Evolutionary conservation across 2,797 vertebrate genomes (phyloP).

Genomic region (Uromys caudimaculatus): DNA sequence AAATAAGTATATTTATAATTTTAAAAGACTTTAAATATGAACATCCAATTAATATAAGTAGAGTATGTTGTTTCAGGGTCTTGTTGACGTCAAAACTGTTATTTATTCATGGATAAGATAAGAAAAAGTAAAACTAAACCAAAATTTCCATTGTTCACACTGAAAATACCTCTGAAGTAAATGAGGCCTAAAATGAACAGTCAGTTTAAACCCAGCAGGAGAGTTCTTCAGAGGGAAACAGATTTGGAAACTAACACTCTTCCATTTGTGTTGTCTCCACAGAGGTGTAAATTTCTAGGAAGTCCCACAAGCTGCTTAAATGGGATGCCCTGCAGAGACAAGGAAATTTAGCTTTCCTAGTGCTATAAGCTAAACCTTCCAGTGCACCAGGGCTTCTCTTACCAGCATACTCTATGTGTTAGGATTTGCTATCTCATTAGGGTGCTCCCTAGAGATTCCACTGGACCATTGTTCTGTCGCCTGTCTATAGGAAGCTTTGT

Average conservation of each 20-base stretch:
- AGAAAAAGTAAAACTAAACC: constrained; percentile 64
- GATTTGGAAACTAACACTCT: constrained; percentile 72
- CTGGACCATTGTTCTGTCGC: not conserved
- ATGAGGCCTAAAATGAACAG: constrained; percentile 77
- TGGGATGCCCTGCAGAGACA: constrained; percentile 32
- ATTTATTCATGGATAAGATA: constrained; percentile 43
- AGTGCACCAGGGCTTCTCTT: not conserved
- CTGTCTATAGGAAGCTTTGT: constrained; percentile 2
- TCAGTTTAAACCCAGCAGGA: constrained; percentile 70
- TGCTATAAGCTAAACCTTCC: not conserved
- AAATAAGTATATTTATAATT: not conserved
- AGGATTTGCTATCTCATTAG: not conserved
- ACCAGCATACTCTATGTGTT: not conserved
- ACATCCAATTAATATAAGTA: not conserved
- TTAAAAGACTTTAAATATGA: not conserved
- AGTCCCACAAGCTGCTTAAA: constrained; percentile 38
- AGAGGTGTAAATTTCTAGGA: constrained; percentile 69
- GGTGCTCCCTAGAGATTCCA: not conserved
- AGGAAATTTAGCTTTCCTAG: constrained; percentile 37
- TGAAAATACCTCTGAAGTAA: constrained; percentile 72
- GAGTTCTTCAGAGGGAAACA: constrained; percentile 51
- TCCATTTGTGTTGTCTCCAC: constrained; percentile 60
- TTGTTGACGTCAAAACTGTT: constrained; percentile 23
- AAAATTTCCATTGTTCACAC: constrained; percentile 53
- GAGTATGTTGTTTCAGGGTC: not conserved